phyloP scores from a whole-genome alignment of 2,797 vertebrate genomes.

The Enteromius viviparus region DNA sequence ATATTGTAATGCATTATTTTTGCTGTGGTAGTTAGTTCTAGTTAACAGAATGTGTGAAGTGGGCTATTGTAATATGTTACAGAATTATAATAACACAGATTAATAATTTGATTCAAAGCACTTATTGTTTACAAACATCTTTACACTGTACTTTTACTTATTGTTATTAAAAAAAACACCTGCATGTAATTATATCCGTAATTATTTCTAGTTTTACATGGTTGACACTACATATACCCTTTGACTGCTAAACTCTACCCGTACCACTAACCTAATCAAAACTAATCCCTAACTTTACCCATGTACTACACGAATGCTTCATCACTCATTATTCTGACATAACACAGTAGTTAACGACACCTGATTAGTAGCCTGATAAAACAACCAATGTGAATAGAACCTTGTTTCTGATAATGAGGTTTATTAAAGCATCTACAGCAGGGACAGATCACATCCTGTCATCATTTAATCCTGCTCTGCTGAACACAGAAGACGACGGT shows the following conservation, averaged over 20 bases:
- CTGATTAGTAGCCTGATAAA: not conserved
- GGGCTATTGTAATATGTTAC: not conserved
- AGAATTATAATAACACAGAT: not conserved
- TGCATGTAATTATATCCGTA: not conserved
- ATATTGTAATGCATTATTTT: not conserved
- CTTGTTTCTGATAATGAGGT: not conserved
- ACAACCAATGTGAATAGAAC: not conserved
- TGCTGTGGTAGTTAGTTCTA: not conserved
- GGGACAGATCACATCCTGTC: not conserved
- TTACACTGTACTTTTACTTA: not conserved
- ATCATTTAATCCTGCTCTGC: not conserved
- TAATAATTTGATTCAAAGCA: not conserved
- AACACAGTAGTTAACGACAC: not conserved
- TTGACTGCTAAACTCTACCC: not conserved
- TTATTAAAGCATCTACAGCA: constrained; percentile 1
- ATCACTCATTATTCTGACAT: not conserved
- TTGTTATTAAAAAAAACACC: not conserved
- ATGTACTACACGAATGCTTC: not conserved
- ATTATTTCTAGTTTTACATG: not conserved
- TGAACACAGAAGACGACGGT: not conserved
- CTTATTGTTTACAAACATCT: not conserved
- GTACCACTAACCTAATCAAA: not conserved
- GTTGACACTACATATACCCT: not conserved
- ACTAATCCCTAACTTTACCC: not conserved
- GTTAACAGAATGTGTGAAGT: not conserved